Conservation (phyloP, 2,797 vertebrate species). For the Arnoldichthys spilopterus region DNA sequence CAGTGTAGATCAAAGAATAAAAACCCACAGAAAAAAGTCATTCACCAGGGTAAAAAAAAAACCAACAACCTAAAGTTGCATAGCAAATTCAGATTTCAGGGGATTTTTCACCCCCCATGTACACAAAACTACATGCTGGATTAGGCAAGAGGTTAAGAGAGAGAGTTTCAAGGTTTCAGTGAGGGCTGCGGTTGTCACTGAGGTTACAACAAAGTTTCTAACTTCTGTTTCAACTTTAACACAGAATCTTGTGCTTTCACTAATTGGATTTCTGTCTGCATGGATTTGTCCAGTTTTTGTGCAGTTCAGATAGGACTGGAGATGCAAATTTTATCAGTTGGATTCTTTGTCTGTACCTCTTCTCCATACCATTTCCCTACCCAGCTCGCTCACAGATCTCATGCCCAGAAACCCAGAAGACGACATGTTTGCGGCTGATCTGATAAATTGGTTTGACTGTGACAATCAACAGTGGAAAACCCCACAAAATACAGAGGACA, state of each 20-base stretch:
- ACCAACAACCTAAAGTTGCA: not conserved
- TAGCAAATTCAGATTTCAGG: not conserved
- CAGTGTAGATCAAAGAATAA: not conserved
- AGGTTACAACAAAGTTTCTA: slow-evolving; percentile 21
- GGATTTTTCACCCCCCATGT: too few relatives aligned
- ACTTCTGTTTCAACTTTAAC: not conserved
- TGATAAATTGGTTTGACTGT: too few relatives aligned
- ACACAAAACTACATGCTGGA: not conserved
- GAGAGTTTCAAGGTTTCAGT: slow-evolving; percentile 10
- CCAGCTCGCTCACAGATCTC: too few relatives aligned
- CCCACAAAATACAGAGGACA: too few relatives aligned
- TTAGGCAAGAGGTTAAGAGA: not conserved
- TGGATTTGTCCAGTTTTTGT: not conserved
- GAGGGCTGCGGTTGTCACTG: not conserved
- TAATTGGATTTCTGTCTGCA: not conserved
- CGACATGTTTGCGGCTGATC: not conserved
- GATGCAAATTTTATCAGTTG: not conserved
- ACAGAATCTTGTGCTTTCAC: not conserved
- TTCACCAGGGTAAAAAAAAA: not conserved
- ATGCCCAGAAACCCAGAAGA: not conserved
- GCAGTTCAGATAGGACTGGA: not conserved
- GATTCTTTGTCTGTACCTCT: not conserved
- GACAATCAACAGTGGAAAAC: too few relatives aligned
- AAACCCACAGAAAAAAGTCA: not conserved
- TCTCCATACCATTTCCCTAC: not conserved